Evolutionary conservation across 1,140 invertebrate species (phyloP), one percentile per base, ranked within the genome.

Genomic region (Zophobas morio): DNA sequence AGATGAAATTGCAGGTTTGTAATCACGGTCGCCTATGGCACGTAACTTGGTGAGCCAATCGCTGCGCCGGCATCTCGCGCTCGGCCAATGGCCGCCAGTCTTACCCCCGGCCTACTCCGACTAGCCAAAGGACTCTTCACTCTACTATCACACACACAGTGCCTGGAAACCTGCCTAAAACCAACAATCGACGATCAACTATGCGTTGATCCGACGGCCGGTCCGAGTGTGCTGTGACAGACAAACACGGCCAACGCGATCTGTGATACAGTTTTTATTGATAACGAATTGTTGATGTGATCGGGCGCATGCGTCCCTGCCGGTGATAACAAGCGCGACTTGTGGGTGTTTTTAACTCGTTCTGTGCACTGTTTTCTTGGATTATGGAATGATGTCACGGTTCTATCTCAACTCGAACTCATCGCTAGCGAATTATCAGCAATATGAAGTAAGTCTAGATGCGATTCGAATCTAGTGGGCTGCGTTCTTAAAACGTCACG

Each of bases 371-470:
- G 3, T 8, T 4, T 4, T 49, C 39, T 49, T 49, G 74, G 73
- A 74, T 70, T 82, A 85, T 85, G 84, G 83, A 82, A 85, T 85
- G 84, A 85, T 85, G 84, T 85, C 84, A 78, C 80, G 84, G 56
- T 85, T 85, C 77, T 85, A 85, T 79, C 77, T 85, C 33, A 85
- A 85, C 78, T 84, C 84, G 8, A 85, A 85, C 73, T 82, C 84
- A 40, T 84, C 84, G 6, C 77, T 85, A 57, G 84, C 82, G 5
- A 85, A 85, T 81, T 85, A 85, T 74, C 84, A 85, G 72, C 84
- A 85, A 76, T 85, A 85, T 81, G 84, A 85, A 83, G 84, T 85
- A 80, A 85, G 84, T 82, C 37, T 1, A 2, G 49, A 51, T 51
- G 4, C 3, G 4, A 51, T 51, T 46, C 8, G 3, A 46, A 3